phyloP scores from a whole-genome alignment of 2,888 invertebrate species.

The Mythimna loreyi region DNA sequence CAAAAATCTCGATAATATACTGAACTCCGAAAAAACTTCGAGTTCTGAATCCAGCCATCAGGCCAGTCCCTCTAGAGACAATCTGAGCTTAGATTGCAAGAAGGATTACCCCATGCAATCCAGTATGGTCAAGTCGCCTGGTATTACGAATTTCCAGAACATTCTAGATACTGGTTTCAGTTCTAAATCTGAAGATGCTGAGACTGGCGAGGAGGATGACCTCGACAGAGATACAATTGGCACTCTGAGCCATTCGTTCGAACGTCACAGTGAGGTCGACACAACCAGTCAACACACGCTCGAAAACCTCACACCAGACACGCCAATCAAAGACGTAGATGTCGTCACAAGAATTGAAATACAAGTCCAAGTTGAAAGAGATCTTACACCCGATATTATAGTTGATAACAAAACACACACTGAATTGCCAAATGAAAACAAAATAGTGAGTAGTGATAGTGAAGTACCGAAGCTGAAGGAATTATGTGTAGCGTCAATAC shows the following conservation, averaged over 20 bases:
- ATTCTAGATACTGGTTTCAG: conserved; percentile 80
- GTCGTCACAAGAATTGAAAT: conserved; percentile 67
- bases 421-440: conserved; percentile 83
- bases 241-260: conserved; percentile 86
- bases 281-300: conserved; percentile 84
- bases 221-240: conserved; percentile 84
- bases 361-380: conserved; percentile 62
- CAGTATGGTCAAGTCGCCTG: conserved; percentile 87
- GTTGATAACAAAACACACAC: conserved; percentile 69
- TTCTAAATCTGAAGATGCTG: conserved; percentile 69
- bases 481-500: conserved; percentile 83
- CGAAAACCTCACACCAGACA: conserved; percentile 86
- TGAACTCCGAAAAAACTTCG: conserved; percentile 91
- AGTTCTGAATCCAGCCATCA: conserved; percentile 91
- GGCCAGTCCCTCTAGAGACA: conserved; percentile 89
- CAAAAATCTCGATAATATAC: conserved; percentile 92
- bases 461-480: conserved; percentile 84
- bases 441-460: conserved; percentile 81
- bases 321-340: conserved; percentile 83
- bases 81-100: conserved; percentile 86
- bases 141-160: conserved; percentile 86
- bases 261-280: conserved; percentile 81
- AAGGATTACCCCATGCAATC: conserved; percentile 85
- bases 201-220: conserved; percentile 79
- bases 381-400: conserved; percentile 63